Conservation (phyloP, 2,888 invertebrate genomes). For the Philopedon plagiatum region DNA sequence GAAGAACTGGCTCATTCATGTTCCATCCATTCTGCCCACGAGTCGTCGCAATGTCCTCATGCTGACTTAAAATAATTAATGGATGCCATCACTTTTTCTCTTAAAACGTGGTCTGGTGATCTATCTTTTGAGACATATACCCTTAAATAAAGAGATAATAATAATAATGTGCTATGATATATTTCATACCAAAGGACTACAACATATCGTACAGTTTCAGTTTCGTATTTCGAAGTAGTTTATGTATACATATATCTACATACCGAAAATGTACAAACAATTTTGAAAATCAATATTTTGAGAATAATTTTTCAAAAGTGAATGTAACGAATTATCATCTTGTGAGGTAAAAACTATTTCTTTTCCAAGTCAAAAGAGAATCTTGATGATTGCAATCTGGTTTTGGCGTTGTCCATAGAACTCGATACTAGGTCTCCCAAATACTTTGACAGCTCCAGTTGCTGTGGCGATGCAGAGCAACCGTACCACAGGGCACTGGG, state of each 20-base stretch:
- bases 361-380: constrained; percentile 73
- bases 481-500: constrained; percentile 89
- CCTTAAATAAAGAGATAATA: too few relatives aligned
- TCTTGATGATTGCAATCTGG: constrained; percentile 84
- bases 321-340: constrained; percentile 94
- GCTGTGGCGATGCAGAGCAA: constrained; percentile 95
- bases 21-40: constrained; percentile 93
- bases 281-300: too few relatives aligned
- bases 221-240: too few relatives aligned
- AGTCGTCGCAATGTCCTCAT: constrained; percentile 97
- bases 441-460: constrained; percentile 89
- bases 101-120: constrained; percentile 86
- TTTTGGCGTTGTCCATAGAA: constrained; percentile 88
- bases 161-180: too few relatives aligned
- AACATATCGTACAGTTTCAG: too few relatives aligned
- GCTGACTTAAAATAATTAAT: constrained; percentile 98
- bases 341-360: constrained; percentile 91
- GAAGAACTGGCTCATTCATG: constrained; percentile 93
- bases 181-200: too few relatives aligned
- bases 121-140: constrained; percentile 87
- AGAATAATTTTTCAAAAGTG: too few relatives aligned
- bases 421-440: constrained; percentile 95
- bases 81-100: constrained; percentile 89
- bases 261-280: too few relatives aligned
- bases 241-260: too few relatives aligned